Evolutionary conservation across 1,140 invertebrate genomes (phyloP), one percentile per base, ranked within the genome.

Genomic region (Drosophila serrata): DNA sequence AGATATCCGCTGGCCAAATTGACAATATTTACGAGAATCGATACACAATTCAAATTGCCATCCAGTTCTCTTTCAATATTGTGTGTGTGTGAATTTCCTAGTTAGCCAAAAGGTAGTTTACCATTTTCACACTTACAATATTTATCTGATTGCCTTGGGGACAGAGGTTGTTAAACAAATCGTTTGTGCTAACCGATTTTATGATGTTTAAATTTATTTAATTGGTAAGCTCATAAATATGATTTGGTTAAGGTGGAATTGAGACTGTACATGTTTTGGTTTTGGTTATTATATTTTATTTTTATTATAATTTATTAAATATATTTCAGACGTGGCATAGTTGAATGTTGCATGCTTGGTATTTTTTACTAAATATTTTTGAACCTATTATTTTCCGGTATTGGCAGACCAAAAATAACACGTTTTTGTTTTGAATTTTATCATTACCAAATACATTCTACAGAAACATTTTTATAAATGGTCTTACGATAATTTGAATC

Each of bases 11-110:
- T 42, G 63, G 58, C 56, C 49, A 42, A 77, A 49, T 46, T 40
- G 62, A 61, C 63, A 85, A 60, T 77, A 81, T 85, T 85, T 85
- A 68, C 45, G 65, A 51, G n/a, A 42, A 85, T 85, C 60, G 67
- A 61, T 69, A 78, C 57, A 53, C 42, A 57, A 86, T 81, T 77
- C 61, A 59, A 62, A 64, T 70, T 27, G 64, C 61, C 24, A 49
- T 72, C 22, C 53, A 45, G 68, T 59, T 57, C 19, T 11, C 39
- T 37, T 19, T 22, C 15, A 19, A 70, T 33, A 46, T 19, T 69
- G 33, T 46, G 15, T 69, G 33, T 46, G 15, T 48, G 42, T 29
- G 12, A n/a, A 29, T 67, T 35, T 46, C 2, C 17, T 31, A 17
- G 27, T 17, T 19, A 49, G 33, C 27, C 59, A 7, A 22, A 31